These are phyloP conservation scores for Drosophila maculinotata DNA, from an alignment of 2,888 invertebrate species.

Conservation along the genomic window DNA sequence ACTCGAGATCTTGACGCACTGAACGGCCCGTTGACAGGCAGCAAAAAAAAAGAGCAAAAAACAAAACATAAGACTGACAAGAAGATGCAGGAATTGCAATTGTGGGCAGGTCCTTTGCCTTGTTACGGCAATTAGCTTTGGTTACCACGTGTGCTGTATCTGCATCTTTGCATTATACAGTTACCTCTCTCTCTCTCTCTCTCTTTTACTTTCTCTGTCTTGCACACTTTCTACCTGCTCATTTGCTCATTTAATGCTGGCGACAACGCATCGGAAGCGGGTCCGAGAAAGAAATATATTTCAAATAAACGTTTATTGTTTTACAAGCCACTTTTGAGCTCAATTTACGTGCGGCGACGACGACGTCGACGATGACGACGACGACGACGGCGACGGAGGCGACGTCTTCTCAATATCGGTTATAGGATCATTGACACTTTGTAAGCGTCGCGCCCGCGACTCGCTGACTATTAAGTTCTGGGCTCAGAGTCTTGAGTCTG, in stretches of 20 bases:
- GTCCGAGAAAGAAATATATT: constrained; percentile 5
- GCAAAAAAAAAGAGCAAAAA: constrained; percentile 28
- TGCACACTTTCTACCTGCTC: constrained; percentile 25
- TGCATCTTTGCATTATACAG: constrained; percentile 48
- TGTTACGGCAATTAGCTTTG: constrained; percentile 65
- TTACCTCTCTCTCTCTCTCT: not conserved
- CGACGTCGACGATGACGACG: constrained; percentile 12
- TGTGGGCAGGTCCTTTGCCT: constrained; percentile 47
- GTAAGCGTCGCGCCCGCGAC: constrained; percentile 51
- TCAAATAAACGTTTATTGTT: constrained; percentile 70
- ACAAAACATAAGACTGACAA: constrained; percentile 19
- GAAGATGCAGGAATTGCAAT: constrained; percentile 16
- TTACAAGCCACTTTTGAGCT: constrained; percentile 74
- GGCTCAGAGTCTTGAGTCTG: constrained; percentile 10
- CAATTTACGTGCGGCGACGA: constrained; percentile 64
- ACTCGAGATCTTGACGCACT: constrained; percentile 74
- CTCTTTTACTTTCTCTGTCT: not conserved
- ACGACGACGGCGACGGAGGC: constrained; percentile 25
- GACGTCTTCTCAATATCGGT: constrained; percentile 71
- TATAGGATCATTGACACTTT: constrained; percentile 81
- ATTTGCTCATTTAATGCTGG: constrained; percentile 53
- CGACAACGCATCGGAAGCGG: constrained; percentile 34
- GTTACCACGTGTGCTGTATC: constrained; percentile 67
- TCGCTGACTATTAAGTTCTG: constrained; percentile 5
- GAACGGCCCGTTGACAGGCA: constrained; percentile 60